phyloP scores from a whole-genome alignment of 2,113 vertebrate species.

The Menidia beryllina region DNA sequence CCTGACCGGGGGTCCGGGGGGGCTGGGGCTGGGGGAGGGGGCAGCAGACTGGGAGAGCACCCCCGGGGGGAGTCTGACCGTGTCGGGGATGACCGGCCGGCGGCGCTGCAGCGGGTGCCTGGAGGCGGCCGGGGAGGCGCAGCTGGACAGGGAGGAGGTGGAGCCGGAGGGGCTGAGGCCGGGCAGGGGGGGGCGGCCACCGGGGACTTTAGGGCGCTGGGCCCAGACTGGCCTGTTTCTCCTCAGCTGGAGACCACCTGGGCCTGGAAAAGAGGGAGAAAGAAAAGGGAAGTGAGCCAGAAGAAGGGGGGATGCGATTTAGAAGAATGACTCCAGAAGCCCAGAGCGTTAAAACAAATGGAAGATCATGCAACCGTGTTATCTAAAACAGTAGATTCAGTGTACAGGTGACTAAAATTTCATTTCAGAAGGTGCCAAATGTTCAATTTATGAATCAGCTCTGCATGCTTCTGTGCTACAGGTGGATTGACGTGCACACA shows the following conservation, averaged over 20 bases:
- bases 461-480: slow-evolving; percentile 47
- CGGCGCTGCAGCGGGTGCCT: slow-evolving; percentile 84
- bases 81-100: slow-evolving; percentile 86
- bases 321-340: neutral
- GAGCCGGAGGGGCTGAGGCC: slow-evolving; percentile 38
- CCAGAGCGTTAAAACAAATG: slow-evolving; percentile 9
- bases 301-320: neutral
- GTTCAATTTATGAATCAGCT: slow-evolving; percentile 5
- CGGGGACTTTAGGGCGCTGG: slow-evolving; percentile 34
- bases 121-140: slow-evolving; percentile 71
- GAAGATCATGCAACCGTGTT: slow-evolving; percentile 65
- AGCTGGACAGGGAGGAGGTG: slow-evolving; percentile 76
- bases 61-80: slow-evolving; percentile 86
- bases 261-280: slow-evolving; percentile 61
- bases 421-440: slow-evolving; percentile 12
- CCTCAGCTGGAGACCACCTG: slow-evolving; percentile 39
- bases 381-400: neutral
- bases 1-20: slow-evolving; percentile 36
- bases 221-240: slow-evolving; percentile 39
- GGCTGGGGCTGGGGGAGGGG: neutral
- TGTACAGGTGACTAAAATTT: slow-evolving; percentile 1
- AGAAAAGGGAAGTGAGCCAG: neutral
- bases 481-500: slow-evolving; percentile 50
- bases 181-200: slow-evolving; percentile 22
- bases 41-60: slow-evolving; percentile 63